phyloP scores from a whole-genome alignment of 1,140 invertebrate species.

The Doryteuthis pealeii region DNA sequence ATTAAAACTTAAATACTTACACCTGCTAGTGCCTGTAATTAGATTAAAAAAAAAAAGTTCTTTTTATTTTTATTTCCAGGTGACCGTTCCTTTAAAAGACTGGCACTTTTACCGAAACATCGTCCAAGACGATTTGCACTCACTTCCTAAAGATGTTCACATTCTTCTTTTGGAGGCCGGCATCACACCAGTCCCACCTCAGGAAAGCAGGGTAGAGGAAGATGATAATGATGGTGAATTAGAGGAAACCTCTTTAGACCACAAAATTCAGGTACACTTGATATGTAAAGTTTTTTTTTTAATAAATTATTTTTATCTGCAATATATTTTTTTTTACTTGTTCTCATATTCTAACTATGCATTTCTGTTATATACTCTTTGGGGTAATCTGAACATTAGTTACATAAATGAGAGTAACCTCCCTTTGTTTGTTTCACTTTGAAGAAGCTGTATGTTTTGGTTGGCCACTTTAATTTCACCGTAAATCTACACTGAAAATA shows the following conservation, averaged over 20 bases:
- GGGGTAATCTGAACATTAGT: too few relatives aligned
- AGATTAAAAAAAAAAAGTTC: too few relatives aligned
- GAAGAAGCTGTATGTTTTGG: too few relatives aligned
- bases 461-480: too few relatives aligned
- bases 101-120: background rate
- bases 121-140: background rate
- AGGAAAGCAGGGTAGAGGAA: too few relatives aligned
- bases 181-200: background rate
- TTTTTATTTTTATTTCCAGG: background rate
- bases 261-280: background rate
- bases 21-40: too few relatives aligned
- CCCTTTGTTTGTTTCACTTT: too few relatives aligned
- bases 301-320: background rate
- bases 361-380: too few relatives aligned
- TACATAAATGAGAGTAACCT: too few relatives aligned
- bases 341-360: background rate
- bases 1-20: too few relatives aligned
- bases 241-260: background rate
- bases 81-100: background rate
- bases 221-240: background rate
- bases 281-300: background rate
- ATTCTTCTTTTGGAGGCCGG: background rate
- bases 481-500: too few relatives aligned
- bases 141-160: background rate
- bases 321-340: background rate